phyloP scores from a whole-genome alignment of 2,113 vertebrate genomes.

The Gavia stellata region DNA sequence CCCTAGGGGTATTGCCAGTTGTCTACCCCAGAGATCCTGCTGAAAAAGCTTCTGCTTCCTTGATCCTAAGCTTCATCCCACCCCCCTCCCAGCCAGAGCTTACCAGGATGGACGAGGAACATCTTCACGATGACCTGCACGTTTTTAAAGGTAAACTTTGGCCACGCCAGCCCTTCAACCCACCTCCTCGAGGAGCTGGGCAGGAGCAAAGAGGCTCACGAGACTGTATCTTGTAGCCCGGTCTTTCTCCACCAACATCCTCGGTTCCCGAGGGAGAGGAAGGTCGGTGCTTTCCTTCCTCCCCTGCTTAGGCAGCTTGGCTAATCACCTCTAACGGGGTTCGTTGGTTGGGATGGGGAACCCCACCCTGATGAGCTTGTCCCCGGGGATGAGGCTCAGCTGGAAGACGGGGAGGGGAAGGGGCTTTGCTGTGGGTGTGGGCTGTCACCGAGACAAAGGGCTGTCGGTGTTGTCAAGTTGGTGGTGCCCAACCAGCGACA shows the following conservation, averaged over 20 bases:
- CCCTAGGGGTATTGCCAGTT: not conserved
- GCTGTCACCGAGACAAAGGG: fast-evolving
- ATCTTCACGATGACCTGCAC: not conserved
- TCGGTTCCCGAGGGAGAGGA: not conserved
- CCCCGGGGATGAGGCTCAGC: not conserved
- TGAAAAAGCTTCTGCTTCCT: not conserved
- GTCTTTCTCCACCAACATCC: fast-evolving
- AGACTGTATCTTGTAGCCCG: fast-evolving
- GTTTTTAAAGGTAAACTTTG: not conserved
- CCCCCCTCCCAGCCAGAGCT: not conserved
- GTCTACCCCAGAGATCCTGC: not conserved
- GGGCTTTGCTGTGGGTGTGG: not conserved
- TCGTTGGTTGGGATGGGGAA: not conserved
- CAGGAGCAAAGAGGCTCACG: not conserved
- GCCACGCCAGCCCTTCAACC: not conserved
- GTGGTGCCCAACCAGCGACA: not conserved
- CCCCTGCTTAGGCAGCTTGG: not conserved
- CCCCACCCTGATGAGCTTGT: not conserved
- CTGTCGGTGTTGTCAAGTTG: not conserved
- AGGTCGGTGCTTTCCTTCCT: not conserved
- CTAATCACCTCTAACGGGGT: not conserved
- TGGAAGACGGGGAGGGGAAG: not conserved
- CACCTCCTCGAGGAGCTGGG: not conserved
- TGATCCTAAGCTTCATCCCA: too few species aligned
- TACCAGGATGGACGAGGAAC: slow-evolving; percentile 18